These are phyloP conservation scores for Achatina immaculata DNA, from an alignment of 1,140 invertebrate genomes.

Conservation along the genomic window DNA sequence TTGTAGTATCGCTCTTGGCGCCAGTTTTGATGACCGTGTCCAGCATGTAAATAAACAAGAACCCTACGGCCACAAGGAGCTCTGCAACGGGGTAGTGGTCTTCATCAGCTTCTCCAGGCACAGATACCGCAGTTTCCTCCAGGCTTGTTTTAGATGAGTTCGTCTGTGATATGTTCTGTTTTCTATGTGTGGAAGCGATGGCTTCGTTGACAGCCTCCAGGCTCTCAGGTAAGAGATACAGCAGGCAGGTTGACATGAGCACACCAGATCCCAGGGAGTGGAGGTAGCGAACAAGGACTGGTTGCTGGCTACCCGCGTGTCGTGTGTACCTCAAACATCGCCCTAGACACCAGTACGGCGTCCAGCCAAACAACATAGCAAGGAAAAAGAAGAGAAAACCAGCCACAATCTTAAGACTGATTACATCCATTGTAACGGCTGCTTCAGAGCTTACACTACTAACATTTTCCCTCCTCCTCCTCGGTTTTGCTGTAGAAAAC, in stretches of 20 bases:
- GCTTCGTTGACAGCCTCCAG: not conserved
- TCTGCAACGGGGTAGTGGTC: conserved; percentile 4
- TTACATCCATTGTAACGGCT: conserved; percentile 13
- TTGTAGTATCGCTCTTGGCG: not conserved
- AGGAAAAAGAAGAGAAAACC: conserved; percentile 11
- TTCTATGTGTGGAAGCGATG: not conserved
- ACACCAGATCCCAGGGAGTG: conserved; percentile 31
- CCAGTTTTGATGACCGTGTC: conserved; percentile 6
- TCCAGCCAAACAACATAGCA: conserved; percentile 16
- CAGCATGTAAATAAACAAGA: conserved; percentile 1
- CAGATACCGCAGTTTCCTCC: not conserved
- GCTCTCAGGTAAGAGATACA: conserved; percentile 19
- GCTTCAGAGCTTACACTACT: too few species aligned
- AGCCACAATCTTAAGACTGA: conserved; percentile 4
- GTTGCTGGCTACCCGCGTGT: not conserved
- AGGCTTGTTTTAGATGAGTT: not conserved
- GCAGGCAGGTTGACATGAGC: conserved; percentile 15
- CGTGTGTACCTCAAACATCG: not conserved
- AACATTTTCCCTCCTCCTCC: too few species aligned
- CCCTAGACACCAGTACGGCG: not conserved
- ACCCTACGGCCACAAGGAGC: conserved; percentile 16
- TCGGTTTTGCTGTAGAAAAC: too few species aligned
- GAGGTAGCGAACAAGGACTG: not conserved
- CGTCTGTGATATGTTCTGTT: not conserved
- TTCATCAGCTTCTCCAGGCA: not conserved